phyloP scores from a whole-genome alignment of 2,888 invertebrate species.

The Drosophila neotestacea region DNA sequence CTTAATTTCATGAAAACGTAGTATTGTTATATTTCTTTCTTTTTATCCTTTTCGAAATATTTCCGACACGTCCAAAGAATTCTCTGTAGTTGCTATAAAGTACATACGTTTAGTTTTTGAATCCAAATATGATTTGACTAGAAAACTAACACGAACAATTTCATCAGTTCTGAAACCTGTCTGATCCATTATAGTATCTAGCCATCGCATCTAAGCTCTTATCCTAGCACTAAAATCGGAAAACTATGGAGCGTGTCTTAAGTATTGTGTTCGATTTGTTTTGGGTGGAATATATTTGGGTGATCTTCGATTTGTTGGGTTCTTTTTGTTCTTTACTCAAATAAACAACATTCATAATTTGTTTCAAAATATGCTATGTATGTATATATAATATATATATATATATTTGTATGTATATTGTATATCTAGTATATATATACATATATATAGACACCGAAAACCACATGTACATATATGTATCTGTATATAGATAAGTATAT shows the following conservation, averaged over 20 bases:
- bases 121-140: conserved; percentile 19
- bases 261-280: conserved; percentile 25
- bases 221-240: neutral
- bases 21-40: conserved; percentile 44
- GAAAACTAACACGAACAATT: conserved; percentile 14
- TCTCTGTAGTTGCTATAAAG: neutral
- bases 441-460: conserved; percentile 79
- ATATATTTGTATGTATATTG: conserved; percentile 47
- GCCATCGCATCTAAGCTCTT: conserved; percentile 3
- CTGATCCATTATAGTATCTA: conserved; percentile 16
- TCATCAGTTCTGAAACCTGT: conserved; percentile 39
- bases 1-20: conserved; percentile 80
- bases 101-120: conserved; percentile 5
- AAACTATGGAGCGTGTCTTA: conserved; percentile 4
- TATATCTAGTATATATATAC: conserved; percentile 64
- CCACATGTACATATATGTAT: conserved; percentile 77
- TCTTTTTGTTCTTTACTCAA: conserved; percentile 59
- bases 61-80: conserved; percentile 10
- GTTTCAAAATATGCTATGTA: conserved; percentile 56
- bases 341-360: conserved; percentile 76
- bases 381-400: conserved; percentile 44
- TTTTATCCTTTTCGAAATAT: neutral
- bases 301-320: conserved; percentile 41
- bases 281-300: conserved; percentile 56
- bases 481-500: conserved; percentile 53